Base-by-base conservation (phyloP, 2,797 vertebrate species). In the Microctenopoma stevenorrisi region DNA sequence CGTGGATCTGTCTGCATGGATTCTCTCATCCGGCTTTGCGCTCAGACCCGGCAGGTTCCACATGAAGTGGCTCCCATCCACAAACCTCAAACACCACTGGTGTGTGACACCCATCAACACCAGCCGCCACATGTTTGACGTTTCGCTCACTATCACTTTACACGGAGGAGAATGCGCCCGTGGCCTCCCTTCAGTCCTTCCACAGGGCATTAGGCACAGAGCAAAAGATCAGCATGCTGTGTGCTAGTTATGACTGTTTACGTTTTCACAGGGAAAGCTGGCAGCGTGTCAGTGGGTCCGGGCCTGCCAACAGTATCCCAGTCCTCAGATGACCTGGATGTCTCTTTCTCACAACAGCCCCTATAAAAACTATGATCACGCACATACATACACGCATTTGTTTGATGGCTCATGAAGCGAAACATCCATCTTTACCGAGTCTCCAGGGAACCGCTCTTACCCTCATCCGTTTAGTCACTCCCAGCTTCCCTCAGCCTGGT, bases 261-360 rank as follows among this genome's bases (percentile, higher is more conserved):
- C 74, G 79, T 86, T 89, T 85, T 83, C 81, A 79, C 84, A 66
- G 83, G 74, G 85, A 87, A 83, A 83, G 79, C 77, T 92, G 90
- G 89, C 89, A 84, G 88, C 72, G 16, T 46, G 8, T 15, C 71
- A 4, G 64, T 47, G 76, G 16, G 76, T 69, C 75, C 47, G 38
- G 64, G 64, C 69, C 72, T 86, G 90, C 87, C 88, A 87, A 79
- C 63, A 76, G 75, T 80, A 86, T 74, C 86, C 74, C 64, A 33
- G 72, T 80, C 84, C 82, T 84, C 66, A 68, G 85, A 75, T 90
- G 89, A 87, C 86, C 79, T 44, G 66, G 77, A 86, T 82, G 78
- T 88, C 77, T 87, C 80, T 89, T 86, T 63, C 54, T 72, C 75
- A 82, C 87, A 89, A 88, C 58, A 69, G 77, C 78, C 54, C 56